phyloP scores from a whole-genome alignment of 2,797 vertebrate species.

The Crenichthys baileyi region DNA sequence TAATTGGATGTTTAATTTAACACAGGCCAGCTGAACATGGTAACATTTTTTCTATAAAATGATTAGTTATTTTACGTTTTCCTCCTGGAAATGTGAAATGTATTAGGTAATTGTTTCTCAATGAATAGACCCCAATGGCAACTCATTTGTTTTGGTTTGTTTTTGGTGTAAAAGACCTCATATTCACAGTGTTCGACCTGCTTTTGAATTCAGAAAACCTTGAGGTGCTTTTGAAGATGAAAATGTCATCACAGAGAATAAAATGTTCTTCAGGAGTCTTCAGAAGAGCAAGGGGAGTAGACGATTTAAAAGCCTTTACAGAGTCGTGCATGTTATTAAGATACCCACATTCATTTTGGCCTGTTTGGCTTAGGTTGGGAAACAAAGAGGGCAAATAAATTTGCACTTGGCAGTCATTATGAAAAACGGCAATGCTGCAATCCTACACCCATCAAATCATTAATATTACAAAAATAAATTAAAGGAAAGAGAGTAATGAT shows the following conservation, averaged over 20 bases:
- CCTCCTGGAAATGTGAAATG: neutral
- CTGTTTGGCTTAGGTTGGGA: neutral
- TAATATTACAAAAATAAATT: neutral
- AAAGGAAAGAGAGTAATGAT: too few relatives aligned
- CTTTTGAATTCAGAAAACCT: conserved; percentile 17
- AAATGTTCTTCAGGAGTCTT: conserved; percentile 20
- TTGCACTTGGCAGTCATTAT: neutral
- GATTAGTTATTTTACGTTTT: conserved; percentile 3
- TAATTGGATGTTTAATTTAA: conserved; percentile 14
- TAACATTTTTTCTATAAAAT: conserved; percentile 11
- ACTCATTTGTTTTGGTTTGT: neutral
- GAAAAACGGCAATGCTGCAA: neutral
- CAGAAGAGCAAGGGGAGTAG: conserved; percentile 1
- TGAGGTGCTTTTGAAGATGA: conserved; percentile 21
- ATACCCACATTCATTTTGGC: neutral
- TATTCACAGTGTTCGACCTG: neutral
- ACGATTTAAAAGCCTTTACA: conserved; percentile 11
- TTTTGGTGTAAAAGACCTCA: conserved; percentile 13
- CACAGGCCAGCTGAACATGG: neutral
- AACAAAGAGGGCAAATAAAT: neutral
- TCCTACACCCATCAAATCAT: neutral
- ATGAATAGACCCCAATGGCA: conserved; percentile 3
- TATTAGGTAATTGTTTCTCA: conserved; percentile 16
- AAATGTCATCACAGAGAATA: conserved; percentile 27
- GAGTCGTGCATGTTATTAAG: conserved; percentile 7